phyloP scores from a whole-genome alignment of 2,113 vertebrate species.

The Acanthochromis polyacanthus region DNA sequence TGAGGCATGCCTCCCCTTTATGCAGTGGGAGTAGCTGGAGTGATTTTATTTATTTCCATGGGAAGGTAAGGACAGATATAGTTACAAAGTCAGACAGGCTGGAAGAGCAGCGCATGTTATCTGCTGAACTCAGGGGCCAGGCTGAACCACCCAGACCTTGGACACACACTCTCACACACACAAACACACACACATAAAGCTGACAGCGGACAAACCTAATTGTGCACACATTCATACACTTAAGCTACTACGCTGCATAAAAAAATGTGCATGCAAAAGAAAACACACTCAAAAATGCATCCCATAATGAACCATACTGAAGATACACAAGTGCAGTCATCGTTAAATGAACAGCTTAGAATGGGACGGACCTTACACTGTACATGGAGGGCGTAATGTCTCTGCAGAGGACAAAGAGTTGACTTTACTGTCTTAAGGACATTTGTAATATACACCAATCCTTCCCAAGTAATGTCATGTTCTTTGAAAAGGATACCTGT shows the following conservation, averaged over 20 bases:
- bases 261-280: not conserved
- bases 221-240: not conserved
- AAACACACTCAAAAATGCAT: too few species aligned
- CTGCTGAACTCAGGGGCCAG: slow-evolving; percentile 57
- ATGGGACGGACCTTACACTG: not conserved
- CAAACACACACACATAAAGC: not conserved
- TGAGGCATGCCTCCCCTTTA: slow-evolving; percentile 76
- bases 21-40: slow-evolving; percentile 70
- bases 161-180: slow-evolving; percentile 7
- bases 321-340: not conserved
- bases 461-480: slow-evolving; percentile 43
- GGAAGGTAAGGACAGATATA: slow-evolving; percentile 76
- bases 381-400: not conserved
- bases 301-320: too few species aligned
- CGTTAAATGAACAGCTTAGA: not conserved
- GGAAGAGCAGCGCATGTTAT: slow-evolving; percentile 69
- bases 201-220: not conserved
- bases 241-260: not conserved
- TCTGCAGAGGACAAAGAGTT: slow-evolving; percentile 34
- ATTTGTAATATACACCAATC: slow-evolving; percentile 61
- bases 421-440: slow-evolving; percentile 56
- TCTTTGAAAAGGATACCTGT: slow-evolving; percentile 57
- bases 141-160: slow-evolving; percentile 48
- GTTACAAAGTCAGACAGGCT: slow-evolving; percentile 72
- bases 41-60: slow-evolving; percentile 78